Evolutionary conservation across 2,888 invertebrate species (phyloP).

Genomic region (Chloroclysta siterata): DNA sequence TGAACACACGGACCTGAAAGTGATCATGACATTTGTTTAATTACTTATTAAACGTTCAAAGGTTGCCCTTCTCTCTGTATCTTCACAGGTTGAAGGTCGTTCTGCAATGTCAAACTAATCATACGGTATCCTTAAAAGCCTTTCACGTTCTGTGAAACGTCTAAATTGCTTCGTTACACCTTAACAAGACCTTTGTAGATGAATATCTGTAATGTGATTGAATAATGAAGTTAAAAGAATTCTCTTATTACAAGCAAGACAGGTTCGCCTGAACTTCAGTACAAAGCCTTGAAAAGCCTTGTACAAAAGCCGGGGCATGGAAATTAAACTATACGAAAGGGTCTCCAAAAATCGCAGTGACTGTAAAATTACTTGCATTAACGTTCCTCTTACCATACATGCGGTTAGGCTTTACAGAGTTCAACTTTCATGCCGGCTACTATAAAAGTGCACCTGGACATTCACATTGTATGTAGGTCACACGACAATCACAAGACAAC

Average conservation of each 20-base stretch:
- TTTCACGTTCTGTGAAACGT: conserved; percentile 10
- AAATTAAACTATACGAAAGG: too few species aligned
- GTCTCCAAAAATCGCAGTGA: too few species aligned
- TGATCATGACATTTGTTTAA: conserved; percentile 20
- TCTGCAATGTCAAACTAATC: conserved; percentile 15
- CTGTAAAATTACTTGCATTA: not conserved
- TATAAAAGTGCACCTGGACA: too few species aligned
- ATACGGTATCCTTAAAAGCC: conserved; percentile 8
- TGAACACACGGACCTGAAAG: conserved; percentile 80
- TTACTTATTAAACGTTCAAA: conserved; percentile 9
- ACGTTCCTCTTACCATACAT: not conserved
- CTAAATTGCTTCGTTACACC: not conserved
- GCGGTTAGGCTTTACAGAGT: too few species aligned
- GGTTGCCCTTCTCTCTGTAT: conserved; percentile 11
- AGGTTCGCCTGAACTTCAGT: too few species aligned
- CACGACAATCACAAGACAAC: too few species aligned
- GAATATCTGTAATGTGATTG: not conserved
- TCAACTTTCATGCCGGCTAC: too few species aligned
- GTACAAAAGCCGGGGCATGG: too few species aligned
- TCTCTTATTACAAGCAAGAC: too few species aligned
- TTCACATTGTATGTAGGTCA: too few species aligned
- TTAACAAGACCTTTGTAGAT: not conserved
- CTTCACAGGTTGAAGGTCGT: conserved; percentile 6
- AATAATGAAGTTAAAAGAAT: not conserved
- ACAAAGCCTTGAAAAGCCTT: too few species aligned